A percentile compares a stretch with the other conserved stretches of the same genome.
phyloP scores from a whole-genome alignment of 1,140 invertebrate species.

The Aphidius gifuensis region DNA sequence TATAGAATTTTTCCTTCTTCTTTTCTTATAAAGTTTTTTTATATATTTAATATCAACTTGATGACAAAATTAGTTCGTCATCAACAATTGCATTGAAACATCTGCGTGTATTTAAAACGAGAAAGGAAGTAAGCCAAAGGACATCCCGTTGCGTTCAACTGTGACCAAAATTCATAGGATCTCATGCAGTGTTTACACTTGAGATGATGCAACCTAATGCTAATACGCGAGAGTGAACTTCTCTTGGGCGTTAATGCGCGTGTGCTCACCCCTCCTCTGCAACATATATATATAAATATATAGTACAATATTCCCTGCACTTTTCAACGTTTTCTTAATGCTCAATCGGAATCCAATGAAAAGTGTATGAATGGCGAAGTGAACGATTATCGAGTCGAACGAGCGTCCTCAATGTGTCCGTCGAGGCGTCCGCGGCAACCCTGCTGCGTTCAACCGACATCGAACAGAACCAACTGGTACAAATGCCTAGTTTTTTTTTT shows the following conservation, averaged over 20 bases:
- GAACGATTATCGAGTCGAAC: slow-evolving; percentile 56
- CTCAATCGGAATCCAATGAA: slow-evolving; percentile 58
- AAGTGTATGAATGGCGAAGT: slow-evolving; percentile 52
- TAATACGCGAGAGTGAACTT: slow-evolving; percentile 42
- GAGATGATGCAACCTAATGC: slow-evolving; percentile 57
- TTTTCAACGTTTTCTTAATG: slow-evolving; percentile 46
- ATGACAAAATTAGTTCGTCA: no score
- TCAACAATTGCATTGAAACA: slow-evolving; percentile 5
- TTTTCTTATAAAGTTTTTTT: no score
- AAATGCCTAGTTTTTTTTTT: slow-evolving; percentile 30
- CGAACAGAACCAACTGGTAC: slow-evolving; percentile 48
- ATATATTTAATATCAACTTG: no score
- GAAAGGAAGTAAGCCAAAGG: slow-evolving; percentile 28
- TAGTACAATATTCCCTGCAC: slow-evolving; percentile 8
- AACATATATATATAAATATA: no score
- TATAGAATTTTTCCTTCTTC: no score
- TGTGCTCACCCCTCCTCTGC: no score
- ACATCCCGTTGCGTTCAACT: slow-evolving; percentile 50
- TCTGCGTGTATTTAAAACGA: slow-evolving; percentile 13
- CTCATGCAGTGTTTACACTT: slow-evolving; percentile 57
- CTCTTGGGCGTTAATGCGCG: slow-evolving; percentile 10
- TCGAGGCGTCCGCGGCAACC: slow-evolving; percentile 54
- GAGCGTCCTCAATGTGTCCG: slow-evolving; percentile 55
- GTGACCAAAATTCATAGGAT: slow-evolving; percentile 52
- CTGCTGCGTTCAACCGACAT: slow-evolving; percentile 52